Evolutionary conservation across 2,888 invertebrate species (phyloP).

Genomic region (Sabellastarte sp.): DNA sequence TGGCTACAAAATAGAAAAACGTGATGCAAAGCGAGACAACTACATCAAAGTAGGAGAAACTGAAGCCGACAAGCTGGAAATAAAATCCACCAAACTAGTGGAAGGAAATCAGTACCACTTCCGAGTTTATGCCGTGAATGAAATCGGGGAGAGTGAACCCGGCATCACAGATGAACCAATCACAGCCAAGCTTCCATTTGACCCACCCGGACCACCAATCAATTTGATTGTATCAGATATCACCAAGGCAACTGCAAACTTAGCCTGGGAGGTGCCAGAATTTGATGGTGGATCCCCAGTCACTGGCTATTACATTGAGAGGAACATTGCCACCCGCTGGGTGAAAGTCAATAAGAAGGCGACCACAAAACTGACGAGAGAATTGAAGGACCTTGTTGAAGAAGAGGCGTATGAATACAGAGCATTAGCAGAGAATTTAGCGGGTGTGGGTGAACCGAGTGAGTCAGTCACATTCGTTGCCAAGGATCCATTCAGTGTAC

Average conservation of each 20-base stretch:
- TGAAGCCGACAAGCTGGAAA: constrained; percentile 18
- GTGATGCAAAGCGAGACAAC: constrained; percentile 59
- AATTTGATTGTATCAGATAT: constrained; percentile 43
- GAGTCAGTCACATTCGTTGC: constrained; percentile 23
- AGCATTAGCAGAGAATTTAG: constrained; percentile 81
- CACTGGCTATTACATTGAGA: constrained; percentile 50
- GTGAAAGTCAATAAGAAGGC: constrained; percentile 66
- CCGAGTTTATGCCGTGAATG: constrained; percentile 82
- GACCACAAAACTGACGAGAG: constrained; percentile 6
- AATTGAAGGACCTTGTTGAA: constrained; percentile 23
- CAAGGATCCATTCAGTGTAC: constrained; percentile 24
- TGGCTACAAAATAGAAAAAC: constrained; percentile 52
- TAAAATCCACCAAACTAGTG: constrained; percentile 63
- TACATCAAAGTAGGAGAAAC: constrained; percentile 11
- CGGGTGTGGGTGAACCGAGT: constrained; percentile 64
- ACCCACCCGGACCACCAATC: constrained; percentile 45
- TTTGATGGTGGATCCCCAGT: constrained; percentile 56
- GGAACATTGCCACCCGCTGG: constrained; percentile 61
- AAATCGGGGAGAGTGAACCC: constrained; percentile 79
- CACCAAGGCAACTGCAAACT: constrained; percentile 36
- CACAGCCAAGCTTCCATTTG: constrained; percentile 39
- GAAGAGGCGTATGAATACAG: constrained; percentile 72
- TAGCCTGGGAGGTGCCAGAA: constrained; percentile 59
- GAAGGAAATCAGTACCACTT: constrained; percentile 82
- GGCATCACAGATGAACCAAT: constrained; percentile 74